These are phyloP conservation scores for Muscicapa striata DNA, from an alignment of 2,797 vertebrate species.

Conservation along the genomic window DNA sequence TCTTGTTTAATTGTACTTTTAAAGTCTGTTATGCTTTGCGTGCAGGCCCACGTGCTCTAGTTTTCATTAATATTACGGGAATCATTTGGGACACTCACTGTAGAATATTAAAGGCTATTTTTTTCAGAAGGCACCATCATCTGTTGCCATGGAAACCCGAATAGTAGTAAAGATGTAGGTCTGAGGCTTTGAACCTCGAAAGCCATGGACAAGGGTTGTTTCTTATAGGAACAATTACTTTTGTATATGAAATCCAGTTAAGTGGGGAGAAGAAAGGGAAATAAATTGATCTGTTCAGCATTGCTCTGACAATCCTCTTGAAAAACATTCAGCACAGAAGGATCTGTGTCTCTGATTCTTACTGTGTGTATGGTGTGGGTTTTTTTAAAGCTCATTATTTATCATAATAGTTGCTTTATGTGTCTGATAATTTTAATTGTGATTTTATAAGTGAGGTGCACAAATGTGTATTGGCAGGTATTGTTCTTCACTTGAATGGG, in stretches of 20 bases:
- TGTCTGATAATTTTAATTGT: not conserved
- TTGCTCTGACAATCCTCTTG: not conserved
- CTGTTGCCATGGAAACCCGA: constrained; percentile 76
- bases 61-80: constrained; percentile 3
- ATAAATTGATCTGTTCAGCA: constrained; percentile 42
- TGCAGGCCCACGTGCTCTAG: not conserved
- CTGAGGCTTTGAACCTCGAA: constrained; percentile 43
- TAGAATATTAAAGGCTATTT: not conserved
- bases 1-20: not conserved
- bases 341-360: constrained; percentile 2
- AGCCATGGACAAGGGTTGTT: not conserved
- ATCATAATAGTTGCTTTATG: constrained; percentile 19
- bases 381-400: constrained; percentile 48
- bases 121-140: constrained; percentile 51
- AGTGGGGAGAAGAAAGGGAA: constrained; percentile 29
- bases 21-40: not conserved
- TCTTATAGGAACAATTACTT: constrained; percentile 42
- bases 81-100: constrained; percentile 30
- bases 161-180: constrained; percentile 53
- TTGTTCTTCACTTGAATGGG: constrained; percentile 11
- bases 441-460: not conserved
- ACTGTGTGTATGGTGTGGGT: not conserved
- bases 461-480: not conserved
- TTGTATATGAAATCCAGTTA: constrained; percentile 35
- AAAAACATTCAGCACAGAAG: not conserved